Base-by-base conservation (phyloP, 2,113 vertebrate genomes). In the Phylloscopus trochiloides region DNA sequence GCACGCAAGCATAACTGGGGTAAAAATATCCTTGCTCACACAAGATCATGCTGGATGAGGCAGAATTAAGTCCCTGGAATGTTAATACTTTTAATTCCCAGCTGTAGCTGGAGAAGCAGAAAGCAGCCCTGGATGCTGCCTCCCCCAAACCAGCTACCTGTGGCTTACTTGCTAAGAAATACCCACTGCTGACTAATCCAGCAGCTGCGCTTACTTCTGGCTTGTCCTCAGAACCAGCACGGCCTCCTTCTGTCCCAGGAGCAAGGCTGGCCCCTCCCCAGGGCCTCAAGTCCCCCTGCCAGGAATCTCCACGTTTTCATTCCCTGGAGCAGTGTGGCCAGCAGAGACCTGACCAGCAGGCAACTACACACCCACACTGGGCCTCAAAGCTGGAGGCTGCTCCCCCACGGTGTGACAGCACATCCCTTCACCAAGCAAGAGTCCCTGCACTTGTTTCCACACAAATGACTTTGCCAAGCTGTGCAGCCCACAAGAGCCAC, bases 71-170 rank as follows among this genome's bases (percentile, higher is more conserved):
- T 40, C 58, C 51, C 52, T 83, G 90, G 92, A 94, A 97, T 88
- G 88, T 90, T 96, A 96, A 96, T 70, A 86, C 66, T 34, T 83
- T 76, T 88, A 83, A 95, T 76, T 95, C 66, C 42, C 42, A 83
- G 55, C 10, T 45, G 51, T 17, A 92, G 72, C 71, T 51, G 18
- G 50, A 59, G 40, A 77, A 92, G 55, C 45, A 72, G n/a, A 75
- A 93, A 75, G 50, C 4, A 12, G 47, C 26, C 45, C 26, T 4
- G 3, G 71, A 48, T 79, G 52, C 70, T 79, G 76, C 55, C 51
- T 43, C n/a, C 72, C 34, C 4, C 3, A 2, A 21, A 34, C 12
- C 57, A 87, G 47, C 42, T 17, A 92, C 51, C 63, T 4, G 0
- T 43, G 47, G 54, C 48, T 84, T 58, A 26, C 76, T 80, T 77